Conservation (phyloP, 2,113 vertebrate genomes). For the Labrus mixtus region DNA sequence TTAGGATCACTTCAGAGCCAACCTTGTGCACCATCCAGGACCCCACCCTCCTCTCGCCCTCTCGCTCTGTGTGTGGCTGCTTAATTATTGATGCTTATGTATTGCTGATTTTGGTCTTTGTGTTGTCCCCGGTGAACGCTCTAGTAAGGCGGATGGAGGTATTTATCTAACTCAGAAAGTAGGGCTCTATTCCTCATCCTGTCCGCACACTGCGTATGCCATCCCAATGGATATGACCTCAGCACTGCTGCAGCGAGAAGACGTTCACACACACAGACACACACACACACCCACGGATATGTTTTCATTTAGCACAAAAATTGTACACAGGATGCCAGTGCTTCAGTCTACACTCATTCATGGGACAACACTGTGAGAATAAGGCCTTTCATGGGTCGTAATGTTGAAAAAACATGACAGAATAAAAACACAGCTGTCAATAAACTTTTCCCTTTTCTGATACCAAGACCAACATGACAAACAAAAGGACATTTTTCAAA, state of each 20-base stretch:
- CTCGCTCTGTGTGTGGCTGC: constrained; percentile 72
- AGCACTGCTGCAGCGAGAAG: constrained; percentile 70
- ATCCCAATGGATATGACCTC: constrained; percentile 84
- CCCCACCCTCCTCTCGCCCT: constrained; percentile 59
- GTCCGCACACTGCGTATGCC: constrained; percentile 61
- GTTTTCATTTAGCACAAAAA: constrained; percentile 60
- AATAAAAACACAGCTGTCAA: neutral
- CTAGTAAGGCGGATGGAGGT: constrained; percentile 71
- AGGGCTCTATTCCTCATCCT: constrained; percentile 81
- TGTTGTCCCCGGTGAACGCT: constrained; percentile 80
- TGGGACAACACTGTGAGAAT: constrained; percentile 1
- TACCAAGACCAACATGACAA: neutral
- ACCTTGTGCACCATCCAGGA: constrained; percentile 47
- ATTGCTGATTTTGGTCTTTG: constrained; percentile 86
- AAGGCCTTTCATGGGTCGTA: neutral
- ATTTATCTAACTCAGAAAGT: constrained; percentile 84
- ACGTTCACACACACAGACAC: constrained; percentile 45
- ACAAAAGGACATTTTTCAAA: neutral
- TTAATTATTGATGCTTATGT: constrained; percentile 88
- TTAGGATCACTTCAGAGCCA: constrained; percentile 68
- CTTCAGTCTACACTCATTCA: constrained; percentile 9
- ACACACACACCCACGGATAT: constrained; percentile 39
- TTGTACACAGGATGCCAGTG: constrained; percentile 14
- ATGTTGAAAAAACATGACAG: too few relatives aligned
- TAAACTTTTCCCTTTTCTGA: neutral